These are phyloP conservation scores for Drosophila takahashii DNA, from an alignment of 1,140 invertebrate genomes.

Conservation along the genomic window DNA sequence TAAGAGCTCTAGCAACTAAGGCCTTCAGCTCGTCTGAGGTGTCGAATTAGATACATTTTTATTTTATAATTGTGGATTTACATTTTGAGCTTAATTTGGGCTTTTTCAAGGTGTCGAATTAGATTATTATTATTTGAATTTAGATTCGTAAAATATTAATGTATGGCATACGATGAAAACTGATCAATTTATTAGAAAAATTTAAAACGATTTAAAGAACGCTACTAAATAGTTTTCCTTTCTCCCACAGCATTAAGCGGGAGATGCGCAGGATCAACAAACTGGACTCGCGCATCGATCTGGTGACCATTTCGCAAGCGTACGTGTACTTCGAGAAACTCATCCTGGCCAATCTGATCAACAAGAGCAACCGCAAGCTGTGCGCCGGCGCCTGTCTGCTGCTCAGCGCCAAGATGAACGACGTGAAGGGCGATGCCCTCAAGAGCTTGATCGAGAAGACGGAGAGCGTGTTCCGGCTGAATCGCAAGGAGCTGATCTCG, in stretches of 20 bases:
- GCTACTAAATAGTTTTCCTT: neutral
- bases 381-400: conserved; percentile 97
- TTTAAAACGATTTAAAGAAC: neutral
- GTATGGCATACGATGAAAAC: no score
- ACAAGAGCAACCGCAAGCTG: conserved; percentile 97
- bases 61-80: no score
- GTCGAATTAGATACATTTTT: no score
- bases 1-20: no score
- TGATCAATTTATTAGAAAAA: no score
- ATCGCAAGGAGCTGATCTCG: conserved; percentile 94
- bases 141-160: no score
- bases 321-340: conserved; percentile 99
- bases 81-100: no score
- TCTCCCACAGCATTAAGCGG: conserved; percentile 89
- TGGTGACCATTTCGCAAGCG: conserved; percentile 96
- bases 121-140: no score
- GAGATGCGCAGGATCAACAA: conserved; percentile 98
- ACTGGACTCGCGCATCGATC: conserved; percentile 92
- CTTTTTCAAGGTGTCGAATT: no score
- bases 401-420: conserved; percentile 97
- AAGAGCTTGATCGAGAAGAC: conserved; percentile 96
- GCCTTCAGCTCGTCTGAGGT: no score
- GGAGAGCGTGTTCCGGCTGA: conserved; percentile 95
- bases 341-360: conserved; percentile 95
- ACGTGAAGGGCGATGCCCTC: conserved; percentile 95